phyloP scores from a whole-genome alignment of 2,797 vertebrate species.

The Coregonus suidteri region DNA sequence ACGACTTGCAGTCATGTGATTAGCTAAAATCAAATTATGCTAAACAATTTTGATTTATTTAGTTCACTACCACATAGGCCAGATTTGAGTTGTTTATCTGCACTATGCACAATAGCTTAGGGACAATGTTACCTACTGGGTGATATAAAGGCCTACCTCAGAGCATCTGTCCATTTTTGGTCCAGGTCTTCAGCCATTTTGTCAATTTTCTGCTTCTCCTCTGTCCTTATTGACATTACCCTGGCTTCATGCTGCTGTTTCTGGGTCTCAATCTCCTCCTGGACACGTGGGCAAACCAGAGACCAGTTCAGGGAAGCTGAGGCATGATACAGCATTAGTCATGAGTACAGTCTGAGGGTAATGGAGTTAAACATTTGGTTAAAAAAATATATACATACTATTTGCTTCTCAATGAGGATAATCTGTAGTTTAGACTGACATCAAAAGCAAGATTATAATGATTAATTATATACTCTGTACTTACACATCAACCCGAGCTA shows the following conservation, averaged over 20 bases:
- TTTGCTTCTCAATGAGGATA: too few relatives aligned
- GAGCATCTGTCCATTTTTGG: slow-evolving; percentile 94
- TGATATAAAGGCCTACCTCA: slow-evolving; percentile 75
- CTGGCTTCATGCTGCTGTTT: slow-evolving; percentile 88
- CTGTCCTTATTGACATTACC: slow-evolving; percentile 86
- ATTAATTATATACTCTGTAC: too few relatives aligned
- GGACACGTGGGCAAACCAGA: slow-evolving; percentile 16
- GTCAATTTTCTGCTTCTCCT: slow-evolving; percentile 92
- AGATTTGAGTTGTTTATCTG: background rate
- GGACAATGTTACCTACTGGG: background rate
- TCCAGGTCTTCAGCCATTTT: slow-evolving; percentile 92
- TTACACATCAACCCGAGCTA: too few relatives aligned
- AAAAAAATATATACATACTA: too few relatives aligned
- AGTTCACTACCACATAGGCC: background rate
- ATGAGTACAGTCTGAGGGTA: background rate
- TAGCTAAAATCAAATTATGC: background rate
- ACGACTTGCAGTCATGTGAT: background rate
- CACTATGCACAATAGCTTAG: background rate
- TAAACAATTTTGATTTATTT: background rate
- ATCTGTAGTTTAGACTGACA: too few relatives aligned
- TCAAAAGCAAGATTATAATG: too few relatives aligned
- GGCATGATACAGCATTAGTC: background rate
- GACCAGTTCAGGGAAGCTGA: background rate
- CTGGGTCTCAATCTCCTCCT: slow-evolving; percentile 92
- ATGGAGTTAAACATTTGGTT: too few relatives aligned